These are phyloP conservation scores for Xylophagus ater DNA, from an alignment of 2,888 invertebrate genomes.

Conservation along the genomic window DNA sequence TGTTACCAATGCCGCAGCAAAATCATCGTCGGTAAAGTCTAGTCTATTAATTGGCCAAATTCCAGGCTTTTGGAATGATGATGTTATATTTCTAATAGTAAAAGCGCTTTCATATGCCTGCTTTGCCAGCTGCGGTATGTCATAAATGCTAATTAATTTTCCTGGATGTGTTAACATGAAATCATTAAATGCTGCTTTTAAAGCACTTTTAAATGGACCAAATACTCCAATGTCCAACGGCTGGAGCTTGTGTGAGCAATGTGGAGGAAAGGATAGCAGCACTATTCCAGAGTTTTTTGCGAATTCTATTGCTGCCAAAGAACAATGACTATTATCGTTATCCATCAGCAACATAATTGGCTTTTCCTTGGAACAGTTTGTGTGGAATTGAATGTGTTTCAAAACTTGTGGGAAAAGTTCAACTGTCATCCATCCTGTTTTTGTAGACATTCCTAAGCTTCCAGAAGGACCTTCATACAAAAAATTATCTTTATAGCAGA, in stretches of 20 bases:
- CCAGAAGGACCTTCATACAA: neutral
- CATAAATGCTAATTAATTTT: too few species aligned
- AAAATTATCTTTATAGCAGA: conserved; percentile 2
- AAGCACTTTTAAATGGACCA: conserved; percentile 25
- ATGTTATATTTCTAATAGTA: neutral
- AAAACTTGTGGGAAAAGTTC: too few species aligned
- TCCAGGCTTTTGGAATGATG: neutral
- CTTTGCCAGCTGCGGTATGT: too few species aligned
- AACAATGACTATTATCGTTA: conserved; percentile 16
- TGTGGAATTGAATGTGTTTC: conserved; percentile 16
- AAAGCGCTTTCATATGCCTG: too few species aligned
- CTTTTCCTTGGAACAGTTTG: conserved; percentile 9
- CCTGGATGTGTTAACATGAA: too few species aligned
- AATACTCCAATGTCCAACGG: conserved; percentile 22
- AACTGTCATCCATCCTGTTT: conserved; percentile 23
- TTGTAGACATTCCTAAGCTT: neutral
- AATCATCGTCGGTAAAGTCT: too few species aligned
- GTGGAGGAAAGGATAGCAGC: conserved; percentile 10
- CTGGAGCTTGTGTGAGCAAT: conserved; percentile 13
- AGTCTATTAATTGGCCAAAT: conserved; percentile 1
- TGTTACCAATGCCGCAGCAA: too few species aligned
- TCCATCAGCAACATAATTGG: conserved; percentile 15
- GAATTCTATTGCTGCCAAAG: conserved; percentile 14
- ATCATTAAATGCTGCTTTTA: too few species aligned
- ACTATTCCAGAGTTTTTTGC: too few species aligned